Conservation (phyloP, 2,888 invertebrate genomes). For the Trachelus tabidus region DNA sequence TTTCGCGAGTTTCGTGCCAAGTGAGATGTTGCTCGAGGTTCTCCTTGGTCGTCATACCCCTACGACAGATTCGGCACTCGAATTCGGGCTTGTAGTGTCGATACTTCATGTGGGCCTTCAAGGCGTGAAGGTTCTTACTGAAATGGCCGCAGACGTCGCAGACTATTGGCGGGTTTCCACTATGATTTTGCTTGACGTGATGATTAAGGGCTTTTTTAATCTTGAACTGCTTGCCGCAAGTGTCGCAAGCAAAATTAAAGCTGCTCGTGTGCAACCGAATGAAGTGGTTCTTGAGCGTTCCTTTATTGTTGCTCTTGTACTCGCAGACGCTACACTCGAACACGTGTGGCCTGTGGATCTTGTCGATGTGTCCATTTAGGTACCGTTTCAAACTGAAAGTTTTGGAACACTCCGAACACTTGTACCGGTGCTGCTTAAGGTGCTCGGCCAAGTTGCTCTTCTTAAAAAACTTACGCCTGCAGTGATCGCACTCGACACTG, state of each 20-base stretch:
- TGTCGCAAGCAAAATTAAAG: constrained; percentile 44
- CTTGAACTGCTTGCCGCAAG: constrained; percentile 47
- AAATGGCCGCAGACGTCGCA: constrained; percentile 51
- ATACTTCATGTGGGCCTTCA: constrained; percentile 51
- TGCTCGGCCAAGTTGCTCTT: constrained; percentile 32
- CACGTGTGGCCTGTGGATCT: constrained; percentile 21
- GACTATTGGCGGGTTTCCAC: constrained; percentile 43
- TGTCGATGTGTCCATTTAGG: constrained; percentile 24
- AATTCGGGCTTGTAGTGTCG: constrained; percentile 47
- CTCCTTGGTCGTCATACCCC: constrained; percentile 47
- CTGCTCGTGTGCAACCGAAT: constrained; percentile 44
- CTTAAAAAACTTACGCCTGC: constrained; percentile 37
- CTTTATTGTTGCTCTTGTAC: constrained; percentile 47
- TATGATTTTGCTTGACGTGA: constrained; percentile 46
- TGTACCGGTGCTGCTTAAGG: constrained; percentile 28
- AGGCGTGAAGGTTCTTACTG: constrained; percentile 45
- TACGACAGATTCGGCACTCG: constrained; percentile 43
- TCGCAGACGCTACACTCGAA: constrained; percentile 42
- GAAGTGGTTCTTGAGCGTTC: constrained; percentile 45
- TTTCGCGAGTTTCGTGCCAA: constrained; percentile 50
- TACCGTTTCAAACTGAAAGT: constrained; percentile 23
- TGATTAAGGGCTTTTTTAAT: constrained; percentile 47
- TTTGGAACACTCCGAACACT: constrained; percentile 27
- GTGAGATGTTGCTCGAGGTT: constrained; percentile 46
- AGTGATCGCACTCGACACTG: constrained; percentile 43